Evolutionary conservation across 30 jellyfish, hydroid and myxozoan species (phyloP), one percentile per base, ranked within the genome.

Genomic region (Cassiopea xamachana): DNA sequence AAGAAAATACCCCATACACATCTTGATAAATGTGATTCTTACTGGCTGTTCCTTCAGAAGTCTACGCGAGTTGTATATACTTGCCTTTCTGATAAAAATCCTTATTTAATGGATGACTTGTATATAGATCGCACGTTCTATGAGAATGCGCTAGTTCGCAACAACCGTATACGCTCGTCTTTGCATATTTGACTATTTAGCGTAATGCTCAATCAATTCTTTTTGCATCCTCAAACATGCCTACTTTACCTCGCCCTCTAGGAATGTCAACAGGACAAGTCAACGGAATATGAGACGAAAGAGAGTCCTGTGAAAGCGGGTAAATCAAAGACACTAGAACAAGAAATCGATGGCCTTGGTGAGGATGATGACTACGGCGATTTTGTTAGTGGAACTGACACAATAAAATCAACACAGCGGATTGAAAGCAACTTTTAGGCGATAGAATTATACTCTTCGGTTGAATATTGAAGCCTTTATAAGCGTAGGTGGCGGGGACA

Each of bases 181-280:
- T n/a, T n/a, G n/a, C n/a, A n/a, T n/a, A n/a, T n/a, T n/a, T n/a
- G n/a, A n/a, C n/a, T n/a, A n/a, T n/a, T n/a, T n/a, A n/a, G n/a
- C n/a, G n/a, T n/a, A n/a, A n/a, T n/a, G n/a, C n/a, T n/a, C n/a
- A n/a, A n/a, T n/a, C n/a, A n/a, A n/a, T n/a, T n/a, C 6, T 67
- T 13, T 77, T 44, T 2, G 64, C 9, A 51, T 51, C 9, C 8
- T 51, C 9, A 2, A 51, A 51, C 4, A 51, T 51, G 9, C 64
- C 64, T 8, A 71, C 19, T 7, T 71, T n/a, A n/a, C 58, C 43
- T 16, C n/a, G 55, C 80, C 19, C 19, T 19, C 51, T 1, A 87
- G 94, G 94, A 87, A 2, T 87, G 94, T 77, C 83, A 78, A 62
- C 47, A 48, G 77, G 84, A 87, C 49, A 76, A 75, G 49, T 1